A percentile compares a stretch with the other conserved stretches of the same genome.
phyloP scores from a whole-genome alignment of 2,113 vertebrate genomes.

The Saguinus imperator region DNA sequence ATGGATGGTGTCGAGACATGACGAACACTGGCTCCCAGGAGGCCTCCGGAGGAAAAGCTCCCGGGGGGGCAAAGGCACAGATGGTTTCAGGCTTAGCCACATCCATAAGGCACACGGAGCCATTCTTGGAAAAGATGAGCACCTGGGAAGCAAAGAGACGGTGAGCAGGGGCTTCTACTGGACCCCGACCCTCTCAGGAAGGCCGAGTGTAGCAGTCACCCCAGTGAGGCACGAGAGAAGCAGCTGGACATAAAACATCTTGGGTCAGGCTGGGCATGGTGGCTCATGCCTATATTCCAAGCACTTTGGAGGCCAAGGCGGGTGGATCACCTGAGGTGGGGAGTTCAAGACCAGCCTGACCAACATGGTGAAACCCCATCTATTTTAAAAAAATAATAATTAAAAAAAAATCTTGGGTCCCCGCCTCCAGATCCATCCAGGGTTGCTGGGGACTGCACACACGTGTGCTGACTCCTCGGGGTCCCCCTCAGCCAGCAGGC shows the following conservation, averaged over 20 bases:
- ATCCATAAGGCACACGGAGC: slow-evolving; percentile 86
- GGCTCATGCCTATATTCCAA: too few relatives aligned
- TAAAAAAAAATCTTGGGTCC: neutral
- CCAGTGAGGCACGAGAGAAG: neutral
- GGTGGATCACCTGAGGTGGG: too few relatives aligned
- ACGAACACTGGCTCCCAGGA: slow-evolving; percentile 87
- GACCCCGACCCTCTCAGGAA: neutral
- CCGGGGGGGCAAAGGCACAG: slow-evolving; percentile 83
- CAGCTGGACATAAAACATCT: neutral
- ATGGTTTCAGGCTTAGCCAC: slow-evolving; percentile 75
- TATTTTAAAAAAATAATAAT: too few relatives aligned
- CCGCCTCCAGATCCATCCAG: neutral
- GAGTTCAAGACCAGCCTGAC: too few relatives aligned
- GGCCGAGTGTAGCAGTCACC: neutral
- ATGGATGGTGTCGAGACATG: slow-evolving; percentile 79
- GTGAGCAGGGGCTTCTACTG: neutral
- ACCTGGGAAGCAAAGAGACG: slow-evolving; percentile 78
- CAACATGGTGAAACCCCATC: too few relatives aligned
- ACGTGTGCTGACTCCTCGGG: accelerated
- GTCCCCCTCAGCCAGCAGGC: too few relatives aligned
- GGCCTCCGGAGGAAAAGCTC: slow-evolving; percentile 61
- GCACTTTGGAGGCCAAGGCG: too few relatives aligned
- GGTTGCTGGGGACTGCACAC: neutral
- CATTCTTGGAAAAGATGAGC: slow-evolving; percentile 85
- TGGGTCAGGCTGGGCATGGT: too few relatives aligned